Evolutionary conservation across 2,888 invertebrate genomes (phyloP).

Genomic region (Drosophila acutilabella): DNA sequence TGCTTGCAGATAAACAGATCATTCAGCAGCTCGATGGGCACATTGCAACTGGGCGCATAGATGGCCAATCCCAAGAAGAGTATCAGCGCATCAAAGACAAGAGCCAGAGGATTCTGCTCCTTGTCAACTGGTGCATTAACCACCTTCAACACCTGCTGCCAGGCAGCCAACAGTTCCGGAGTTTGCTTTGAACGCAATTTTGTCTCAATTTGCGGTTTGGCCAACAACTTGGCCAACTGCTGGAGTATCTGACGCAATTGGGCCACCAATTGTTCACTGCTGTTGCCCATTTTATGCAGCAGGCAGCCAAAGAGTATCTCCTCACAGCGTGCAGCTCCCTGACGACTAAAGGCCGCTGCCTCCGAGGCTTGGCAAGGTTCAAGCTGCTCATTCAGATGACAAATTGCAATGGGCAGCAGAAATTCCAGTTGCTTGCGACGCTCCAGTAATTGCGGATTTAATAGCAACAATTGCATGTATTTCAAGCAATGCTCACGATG

Average conservation of each 20-base stretch:
- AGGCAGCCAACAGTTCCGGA: constrained; percentile 10
- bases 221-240: constrained; percentile 24
- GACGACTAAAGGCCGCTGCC: constrained; percentile 52
- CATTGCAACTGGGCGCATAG: constrained; percentile 25
- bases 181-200: constrained; percentile 38
- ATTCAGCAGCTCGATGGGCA: constrained; percentile 15
- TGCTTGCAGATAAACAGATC: constrained; percentile 58
- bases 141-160: constrained; percentile 29
- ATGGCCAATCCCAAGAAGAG: constrained; percentile 48
- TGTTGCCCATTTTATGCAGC: constrained; percentile 21
- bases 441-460: constrained; percentile 13
- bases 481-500: constrained; percentile 45
- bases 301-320: constrained; percentile 49
- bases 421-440: constrained; percentile 26
- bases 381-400: constrained; percentile 37
- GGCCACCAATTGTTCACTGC: neutral
- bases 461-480: constrained; percentile 50
- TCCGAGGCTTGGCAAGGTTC: constrained; percentile 36
- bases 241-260: constrained; percentile 21
- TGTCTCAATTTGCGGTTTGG: neutral
- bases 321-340: constrained; percentile 45
- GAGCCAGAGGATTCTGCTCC: neutral
- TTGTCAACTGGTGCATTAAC: neutral
- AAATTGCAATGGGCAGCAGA: constrained; percentile 29
- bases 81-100: constrained; percentile 51